phyloP scores from a whole-genome alignment of 2,797 vertebrate genomes.

The Crax fasciolata region DNA sequence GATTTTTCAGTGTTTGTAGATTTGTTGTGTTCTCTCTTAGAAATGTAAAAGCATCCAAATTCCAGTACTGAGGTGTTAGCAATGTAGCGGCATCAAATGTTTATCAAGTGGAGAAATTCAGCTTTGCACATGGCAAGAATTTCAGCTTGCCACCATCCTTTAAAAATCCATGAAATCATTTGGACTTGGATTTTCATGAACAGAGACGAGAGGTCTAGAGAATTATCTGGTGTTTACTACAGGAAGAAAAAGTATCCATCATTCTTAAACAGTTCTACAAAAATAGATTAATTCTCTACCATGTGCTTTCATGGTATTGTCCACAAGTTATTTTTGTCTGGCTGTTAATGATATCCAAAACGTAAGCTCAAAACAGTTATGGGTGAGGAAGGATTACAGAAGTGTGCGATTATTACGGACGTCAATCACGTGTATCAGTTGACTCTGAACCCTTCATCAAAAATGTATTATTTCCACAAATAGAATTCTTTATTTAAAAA shows the following conservation, averaged over 20 bases:
- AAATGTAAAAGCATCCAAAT: not conserved
- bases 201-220: not conserved
- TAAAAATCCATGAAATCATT: slow-evolving; percentile 40
- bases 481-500: slow-evolving; percentile 43
- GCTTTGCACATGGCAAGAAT: not conserved
- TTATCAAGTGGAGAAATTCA: slow-evolving; percentile 31
- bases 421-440: slow-evolving; percentile 31
- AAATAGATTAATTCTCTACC: slow-evolving; percentile 38
- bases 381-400: slow-evolving; percentile 53
- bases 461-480: slow-evolving; percentile 43
- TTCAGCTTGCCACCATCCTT: not conserved
- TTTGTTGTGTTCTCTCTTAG: not conserved
- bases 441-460: slow-evolving; percentile 23
- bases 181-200: slow-evolving; percentile 13
- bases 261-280: slow-evolving; percentile 46
- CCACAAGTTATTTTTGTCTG: slow-evolving; percentile 60
- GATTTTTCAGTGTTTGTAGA: not conserved
- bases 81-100: not conserved
- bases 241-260: slow-evolving; percentile 26
- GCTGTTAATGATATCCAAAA: slow-evolving; percentile 19
- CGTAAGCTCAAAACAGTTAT: not conserved
- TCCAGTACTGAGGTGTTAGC: not conserved
- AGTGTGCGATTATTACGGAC: slow-evolving; percentile 37
- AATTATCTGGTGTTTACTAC: slow-evolving; percentile 30
- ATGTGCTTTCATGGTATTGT: not conserved